Evolutionary conservation across 2,888 invertebrate species (phyloP), one percentile per base, ranked within the genome.

Genomic region (Chaetoderma sp.): DNA sequence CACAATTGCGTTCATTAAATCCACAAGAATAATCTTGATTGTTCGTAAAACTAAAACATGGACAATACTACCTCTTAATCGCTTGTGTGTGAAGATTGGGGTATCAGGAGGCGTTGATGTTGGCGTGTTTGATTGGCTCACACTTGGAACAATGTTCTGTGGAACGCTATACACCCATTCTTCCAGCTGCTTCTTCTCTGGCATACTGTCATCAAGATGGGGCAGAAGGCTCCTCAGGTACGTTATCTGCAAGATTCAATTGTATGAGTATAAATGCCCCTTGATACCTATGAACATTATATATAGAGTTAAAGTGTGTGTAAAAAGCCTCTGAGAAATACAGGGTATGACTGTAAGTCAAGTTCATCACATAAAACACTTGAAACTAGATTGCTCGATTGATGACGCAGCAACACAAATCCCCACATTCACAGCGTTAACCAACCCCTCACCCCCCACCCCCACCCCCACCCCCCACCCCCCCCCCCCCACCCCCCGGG

Each of bases 91-190:
- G 21, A 68, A 71, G 33, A 66, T 70, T 2, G 83, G 81, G 39
- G 83, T 84, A 8, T 80, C 80, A 25, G 83, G 82, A 8, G 84
- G 82, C 4, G 82, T 82, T 5, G 75, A 71, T 6, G 73, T 70
- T 18, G 67, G 54, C 18, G 55, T 32, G 39, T 60, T 56, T 23
- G 59, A 61, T n/a, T 60, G 60, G n/a, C n/a, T 59, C 47, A 18
- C 63, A 61, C 21, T 64, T 47, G 13, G 69, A 18, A 72, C 67
- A 5, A 47, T 32, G 4, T 67, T 65, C 8, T 73, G 67, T 0
- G 88, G 88, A 21, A 88, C 74, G 45, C 82, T 79, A 56, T 77
- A 75, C 36, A 88, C 71, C n/a, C 88, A 69, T 21, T 80, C 78
- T 36, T 83, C 83, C 66, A 89, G 72, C 60, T 81, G 77, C 66